Evolutionary conservation across 2,113 vertebrate species (phyloP).

Genomic region (Scopus umbretta): DNA sequence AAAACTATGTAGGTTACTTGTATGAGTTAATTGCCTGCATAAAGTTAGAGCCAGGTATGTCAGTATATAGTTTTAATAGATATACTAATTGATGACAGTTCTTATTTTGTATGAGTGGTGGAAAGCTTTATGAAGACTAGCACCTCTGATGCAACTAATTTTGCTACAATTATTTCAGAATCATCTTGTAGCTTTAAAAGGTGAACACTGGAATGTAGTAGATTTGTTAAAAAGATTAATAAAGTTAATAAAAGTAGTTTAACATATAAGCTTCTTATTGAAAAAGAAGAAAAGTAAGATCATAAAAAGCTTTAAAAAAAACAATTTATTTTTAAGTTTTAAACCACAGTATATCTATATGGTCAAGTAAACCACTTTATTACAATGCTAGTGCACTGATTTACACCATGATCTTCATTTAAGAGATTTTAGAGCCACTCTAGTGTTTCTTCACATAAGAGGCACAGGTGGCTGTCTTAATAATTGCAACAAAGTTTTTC

Average conservation of each 20-base stretch:
- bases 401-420: background rate
- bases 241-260: background rate
- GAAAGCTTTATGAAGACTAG: background rate
- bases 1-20: background rate
- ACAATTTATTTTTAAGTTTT: slow-evolving; percentile 39
- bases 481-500: background rate
- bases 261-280: background rate
- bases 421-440: background rate
- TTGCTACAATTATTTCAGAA: background rate
- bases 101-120: background rate
- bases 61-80: background rate
- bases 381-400: slow-evolving; percentile 3
- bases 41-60: background rate
- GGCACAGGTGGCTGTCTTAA: background rate
- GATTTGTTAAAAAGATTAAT: slow-evolving; percentile 1
- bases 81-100: background rate
- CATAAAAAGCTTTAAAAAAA: slow-evolving; percentile 24
- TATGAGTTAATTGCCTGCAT: background rate
- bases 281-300: slow-evolving; percentile 4
- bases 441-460: background rate
- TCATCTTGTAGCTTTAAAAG: background rate
- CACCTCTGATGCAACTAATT: background rate
- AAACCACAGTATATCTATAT: slow-evolving; percentile 2
- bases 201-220: background rate
- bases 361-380: slow-evolving; percentile 18